Conservation (phyloP, 30 jellyfish, hydroid and myxozoan genomes). For the Aurelia sp. region DNA sequence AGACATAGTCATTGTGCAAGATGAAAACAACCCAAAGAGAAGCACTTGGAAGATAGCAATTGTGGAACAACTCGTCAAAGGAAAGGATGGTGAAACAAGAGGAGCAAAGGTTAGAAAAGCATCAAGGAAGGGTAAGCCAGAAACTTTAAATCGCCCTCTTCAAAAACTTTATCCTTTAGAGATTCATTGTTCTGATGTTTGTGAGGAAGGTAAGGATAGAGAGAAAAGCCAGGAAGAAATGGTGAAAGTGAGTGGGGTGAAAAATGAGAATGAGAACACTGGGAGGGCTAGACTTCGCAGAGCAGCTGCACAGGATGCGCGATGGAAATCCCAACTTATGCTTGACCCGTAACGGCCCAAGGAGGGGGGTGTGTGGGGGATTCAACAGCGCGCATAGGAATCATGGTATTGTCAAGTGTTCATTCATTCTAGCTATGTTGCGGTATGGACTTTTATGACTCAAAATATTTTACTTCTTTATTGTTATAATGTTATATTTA, state of each 20-base stretch:
- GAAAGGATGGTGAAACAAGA: constrained; percentile 54
- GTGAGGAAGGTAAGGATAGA: constrained; percentile 20
- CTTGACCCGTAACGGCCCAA: constrained; percentile 61
- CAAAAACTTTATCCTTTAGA: constrained; percentile 40
- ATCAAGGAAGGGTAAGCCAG: constrained; percentile 43
- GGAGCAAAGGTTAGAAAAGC: constrained; percentile 67
- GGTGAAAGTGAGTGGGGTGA: background rate
- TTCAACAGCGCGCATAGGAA: background rate
- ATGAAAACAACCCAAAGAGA: constrained; percentile 36
- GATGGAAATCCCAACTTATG: constrained; percentile 52
- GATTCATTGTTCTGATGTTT: background rate
- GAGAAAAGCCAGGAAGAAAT: constrained; percentile 8
- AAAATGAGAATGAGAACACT: background rate
- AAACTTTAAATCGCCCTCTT: constrained; percentile 6
- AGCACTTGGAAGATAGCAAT: constrained; percentile 44
- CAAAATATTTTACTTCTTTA: too few relatives aligned
- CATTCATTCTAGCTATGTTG: too few relatives aligned
- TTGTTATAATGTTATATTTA: too few relatives aligned
- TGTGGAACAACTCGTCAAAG: constrained; percentile 46
- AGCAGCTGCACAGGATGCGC: constrained; percentile 75
- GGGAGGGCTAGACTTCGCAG: constrained; percentile 20
- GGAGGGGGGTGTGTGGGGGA: constrained; percentile 79
- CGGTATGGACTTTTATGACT: too few relatives aligned
- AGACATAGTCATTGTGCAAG: constrained; percentile 52
- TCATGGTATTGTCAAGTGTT: too few relatives aligned